These are phyloP conservation scores for Nesogale talazaci DNA, from an alignment of 2,113 vertebrate genomes.

Conservation along the genomic window DNA sequence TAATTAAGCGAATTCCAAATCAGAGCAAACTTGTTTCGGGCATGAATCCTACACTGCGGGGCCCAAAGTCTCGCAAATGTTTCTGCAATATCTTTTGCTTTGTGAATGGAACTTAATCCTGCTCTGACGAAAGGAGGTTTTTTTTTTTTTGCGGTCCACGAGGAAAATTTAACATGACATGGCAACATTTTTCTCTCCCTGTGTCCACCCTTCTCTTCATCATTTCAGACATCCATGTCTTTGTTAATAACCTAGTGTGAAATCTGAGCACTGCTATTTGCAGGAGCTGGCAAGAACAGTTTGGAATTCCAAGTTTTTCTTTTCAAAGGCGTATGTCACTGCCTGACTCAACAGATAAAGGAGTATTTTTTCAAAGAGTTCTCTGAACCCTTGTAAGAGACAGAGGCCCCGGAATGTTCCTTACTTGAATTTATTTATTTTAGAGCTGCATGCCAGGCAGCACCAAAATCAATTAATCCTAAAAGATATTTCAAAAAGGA, in stretches of 20 bases:
- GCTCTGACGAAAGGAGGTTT: neutral
- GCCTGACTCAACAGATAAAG: slow-evolving; percentile 54
- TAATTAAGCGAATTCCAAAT: slow-evolving; percentile 37
- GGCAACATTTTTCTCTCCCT: slow-evolving; percentile 65
- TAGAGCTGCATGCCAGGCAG: slow-evolving; percentile 28
- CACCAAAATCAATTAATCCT: slow-evolving; percentile 55
- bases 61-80: slow-evolving; percentile 25
- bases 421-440: neutral
- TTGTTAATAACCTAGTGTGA: slow-evolving; percentile 65
- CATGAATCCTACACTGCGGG: neutral
- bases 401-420: slow-evolving; percentile 30
- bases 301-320: slow-evolving; percentile 63
- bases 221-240: slow-evolving; percentile 45
- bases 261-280: slow-evolving; percentile 39
- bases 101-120: slow-evolving; percentile 38
- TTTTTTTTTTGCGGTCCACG: slow-evolving; percentile 51
- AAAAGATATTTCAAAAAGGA: slow-evolving; percentile 52
- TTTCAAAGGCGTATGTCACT: slow-evolving; percentile 58
- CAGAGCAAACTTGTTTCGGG: slow-evolving; percentile 33
- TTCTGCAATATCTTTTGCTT: slow-evolving; percentile 41
- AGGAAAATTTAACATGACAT: slow-evolving; percentile 59
- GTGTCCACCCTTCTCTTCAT: slow-evolving; percentile 47
- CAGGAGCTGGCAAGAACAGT: slow-evolving; percentile 42
- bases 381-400: slow-evolving; percentile 55
- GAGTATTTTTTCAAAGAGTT: slow-evolving; percentile 52